Evolutionary conservation across 2,113 vertebrate species (phyloP).

Genomic region (Bubalus kerabau): DNA sequence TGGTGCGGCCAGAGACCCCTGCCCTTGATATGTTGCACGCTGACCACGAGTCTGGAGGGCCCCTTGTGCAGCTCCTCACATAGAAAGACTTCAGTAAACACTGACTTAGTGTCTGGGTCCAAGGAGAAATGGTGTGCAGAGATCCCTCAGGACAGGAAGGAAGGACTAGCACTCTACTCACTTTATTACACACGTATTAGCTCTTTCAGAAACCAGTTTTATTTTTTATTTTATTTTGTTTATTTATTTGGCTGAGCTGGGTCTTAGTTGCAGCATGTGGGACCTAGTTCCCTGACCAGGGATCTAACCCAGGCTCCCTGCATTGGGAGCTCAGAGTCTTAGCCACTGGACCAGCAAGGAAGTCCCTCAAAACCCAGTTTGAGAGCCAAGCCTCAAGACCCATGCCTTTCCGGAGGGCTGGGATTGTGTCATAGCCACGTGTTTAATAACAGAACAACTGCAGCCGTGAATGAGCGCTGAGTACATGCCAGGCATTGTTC

Average conservation of each 20-base stretch:
- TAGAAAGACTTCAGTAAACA: not conserved
- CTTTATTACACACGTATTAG: not conserved
- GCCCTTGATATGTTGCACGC: not conserved
- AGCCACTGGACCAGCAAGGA: not conserved
- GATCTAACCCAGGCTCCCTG: not conserved
- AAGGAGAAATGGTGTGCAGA: not conserved
- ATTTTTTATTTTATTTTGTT: not conserved
- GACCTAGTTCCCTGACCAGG: not conserved
- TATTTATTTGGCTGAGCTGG: not conserved
- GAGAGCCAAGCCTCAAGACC: not conserved
- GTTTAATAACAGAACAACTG: not conserved
- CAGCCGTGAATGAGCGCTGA: not conserved
- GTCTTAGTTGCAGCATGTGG: not conserved
- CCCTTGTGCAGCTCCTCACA: not conserved
- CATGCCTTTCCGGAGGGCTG: not conserved
- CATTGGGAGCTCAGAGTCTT: not conserved
- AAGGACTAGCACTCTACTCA: not conserved
- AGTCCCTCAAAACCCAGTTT: not conserved
- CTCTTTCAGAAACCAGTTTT: not conserved
- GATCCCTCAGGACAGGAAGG: not conserved
- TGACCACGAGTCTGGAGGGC: not conserved
- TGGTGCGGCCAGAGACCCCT: not conserved
- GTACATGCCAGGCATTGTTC: not conserved
- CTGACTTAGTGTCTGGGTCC: not conserved
- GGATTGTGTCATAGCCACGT: not conserved